Conservation (phyloP, 1,140 invertebrate genomes). For the Drosophila subobscura region DNA sequence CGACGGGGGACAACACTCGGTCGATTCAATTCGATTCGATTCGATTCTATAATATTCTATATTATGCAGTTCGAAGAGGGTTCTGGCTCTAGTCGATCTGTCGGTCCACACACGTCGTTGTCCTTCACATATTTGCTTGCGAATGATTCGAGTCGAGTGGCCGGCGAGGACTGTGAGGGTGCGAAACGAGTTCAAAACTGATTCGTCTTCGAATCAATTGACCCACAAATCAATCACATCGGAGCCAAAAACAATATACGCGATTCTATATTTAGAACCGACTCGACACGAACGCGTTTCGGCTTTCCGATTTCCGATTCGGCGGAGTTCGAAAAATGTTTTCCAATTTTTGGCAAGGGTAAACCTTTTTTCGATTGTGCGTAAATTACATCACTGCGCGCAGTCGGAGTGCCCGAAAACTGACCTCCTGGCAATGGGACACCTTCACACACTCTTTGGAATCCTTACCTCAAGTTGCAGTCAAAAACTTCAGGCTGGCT, state of each 20-base stretch:
- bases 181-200: slow-evolving; percentile 78
- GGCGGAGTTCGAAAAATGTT: slow-evolving; percentile 43
- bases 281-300: slow-evolving; percentile 10
- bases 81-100: slow-evolving; percentile 33
- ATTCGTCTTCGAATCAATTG: slow-evolving; percentile 77
- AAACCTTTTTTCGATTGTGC: slow-evolving; percentile 36
- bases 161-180: slow-evolving; percentile 60
- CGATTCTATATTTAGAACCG: slow-evolving; percentile 60
- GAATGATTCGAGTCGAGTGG: slow-evolving; percentile 72
- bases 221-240: slow-evolving; percentile 71
- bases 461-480: slow-evolving; percentile 31
- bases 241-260: slow-evolving; percentile 42
- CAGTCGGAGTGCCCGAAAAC: not conserved
- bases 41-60: slow-evolving; percentile 50
- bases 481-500: slow-evolving; percentile 13
- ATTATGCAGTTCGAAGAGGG: slow-evolving; percentile 56
- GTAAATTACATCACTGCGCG: slow-evolving; percentile 71
- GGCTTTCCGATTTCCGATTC: slow-evolving; percentile 22
- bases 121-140: slow-evolving; percentile 79
- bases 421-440: slow-evolving; percentile 18
- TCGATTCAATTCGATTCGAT: slow-evolving; percentile 51
- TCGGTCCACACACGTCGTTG: slow-evolving; percentile 65
- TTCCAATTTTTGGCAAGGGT: slow-evolving; percentile 58
- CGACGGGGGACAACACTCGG: slow-evolving; percentile 38
- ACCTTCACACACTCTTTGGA: not conserved